These are phyloP conservation scores for Poeciliopsis turrubarensis DNA, from an alignment of 2,113 vertebrate species.

Conservation along the genomic window DNA sequence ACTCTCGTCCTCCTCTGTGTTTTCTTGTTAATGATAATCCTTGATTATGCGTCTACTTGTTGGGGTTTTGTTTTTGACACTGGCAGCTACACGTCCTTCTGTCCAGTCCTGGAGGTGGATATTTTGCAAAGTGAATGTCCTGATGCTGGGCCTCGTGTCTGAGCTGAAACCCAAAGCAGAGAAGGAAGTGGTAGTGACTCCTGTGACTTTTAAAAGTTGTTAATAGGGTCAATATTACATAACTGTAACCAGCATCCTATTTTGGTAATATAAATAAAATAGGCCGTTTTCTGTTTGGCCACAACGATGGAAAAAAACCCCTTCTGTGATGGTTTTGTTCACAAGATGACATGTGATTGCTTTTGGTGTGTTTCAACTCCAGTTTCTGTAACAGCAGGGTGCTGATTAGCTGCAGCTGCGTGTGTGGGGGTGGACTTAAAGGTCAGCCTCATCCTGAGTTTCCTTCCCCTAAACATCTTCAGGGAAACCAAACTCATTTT, in stretches of 20 bases:
- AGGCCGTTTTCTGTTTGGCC: background rate
- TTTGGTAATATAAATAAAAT: background rate
- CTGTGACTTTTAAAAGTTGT: background rate
- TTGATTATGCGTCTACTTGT: too few relatives aligned
- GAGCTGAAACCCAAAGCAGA: too few relatives aligned
- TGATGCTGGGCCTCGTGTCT: too few relatives aligned
- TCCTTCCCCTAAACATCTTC: background rate
- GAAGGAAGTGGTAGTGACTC: background rate
- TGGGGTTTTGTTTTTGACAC: too few relatives aligned
- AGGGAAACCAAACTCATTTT: constrained; percentile 8
- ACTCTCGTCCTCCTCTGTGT: too few relatives aligned
- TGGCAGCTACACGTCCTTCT: too few relatives aligned
- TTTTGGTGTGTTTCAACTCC: background rate
- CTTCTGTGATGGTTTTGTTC: background rate
- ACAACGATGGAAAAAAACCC: background rate
- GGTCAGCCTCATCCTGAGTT: constrained; percentile 14
- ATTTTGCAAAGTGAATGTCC: too few relatives aligned
- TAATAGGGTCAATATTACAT: background rate
- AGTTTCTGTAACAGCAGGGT: background rate
- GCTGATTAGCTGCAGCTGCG: background rate
- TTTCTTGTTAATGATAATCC: too few relatives aligned
- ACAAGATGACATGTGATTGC: background rate
- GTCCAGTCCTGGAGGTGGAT: too few relatives aligned
- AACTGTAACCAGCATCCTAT: background rate
- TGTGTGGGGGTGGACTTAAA: constrained; percentile 28